phyloP scores from a whole-genome alignment of 2,113 vertebrate species.

The Megaleporinus macrocephalus region DNA sequence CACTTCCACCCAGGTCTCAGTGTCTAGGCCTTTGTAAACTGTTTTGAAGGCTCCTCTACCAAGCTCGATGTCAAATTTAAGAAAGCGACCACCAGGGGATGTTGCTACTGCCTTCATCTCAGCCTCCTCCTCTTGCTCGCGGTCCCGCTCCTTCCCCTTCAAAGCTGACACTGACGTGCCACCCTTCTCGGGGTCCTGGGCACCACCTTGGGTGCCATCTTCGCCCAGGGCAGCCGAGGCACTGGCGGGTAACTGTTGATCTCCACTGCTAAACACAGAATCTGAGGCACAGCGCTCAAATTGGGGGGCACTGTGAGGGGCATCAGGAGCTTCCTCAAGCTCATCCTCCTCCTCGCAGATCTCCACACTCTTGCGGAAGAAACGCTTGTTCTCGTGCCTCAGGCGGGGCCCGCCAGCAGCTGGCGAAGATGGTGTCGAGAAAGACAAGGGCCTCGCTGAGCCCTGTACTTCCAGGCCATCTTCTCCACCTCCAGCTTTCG shows the following conservation, averaged over 20 bases:
- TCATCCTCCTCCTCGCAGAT: conserved; percentile 85
- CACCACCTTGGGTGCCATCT: conserved; percentile 55
- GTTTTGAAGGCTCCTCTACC: conserved; percentile 95
- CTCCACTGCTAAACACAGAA: conserved; percentile 69
- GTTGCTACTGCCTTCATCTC: conserved; percentile 97
- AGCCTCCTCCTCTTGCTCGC: conserved; percentile 89
- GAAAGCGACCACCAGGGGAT: conserved; percentile 89
- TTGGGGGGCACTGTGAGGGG: conserved; percentile 70
- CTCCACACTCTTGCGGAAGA: conserved; percentile 90
- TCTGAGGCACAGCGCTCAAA: conserved; percentile 70
- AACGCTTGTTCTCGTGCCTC: conserved; percentile 83
- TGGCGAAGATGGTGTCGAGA: conserved; percentile 63
- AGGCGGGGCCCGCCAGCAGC: conserved; percentile 67
- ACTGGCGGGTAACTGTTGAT: conserved; percentile 61
- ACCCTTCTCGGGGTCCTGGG: conserved; percentile 67
- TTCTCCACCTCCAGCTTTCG: conserved; percentile 61
- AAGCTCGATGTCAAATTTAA: conserved; percentile 93
- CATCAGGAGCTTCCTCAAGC: conserved; percentile 58
- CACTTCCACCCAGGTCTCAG: conserved; percentile 94
- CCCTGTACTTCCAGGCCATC: conserved; percentile 57
- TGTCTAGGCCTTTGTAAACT: conserved; percentile 93
- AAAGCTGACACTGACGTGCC: conserved; percentile 56
- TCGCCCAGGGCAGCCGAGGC: conserved; percentile 61
- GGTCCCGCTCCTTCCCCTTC: conserved; percentile 78
- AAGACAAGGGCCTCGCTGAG: conserved; percentile 56